Conservation (phyloP, 2,113 vertebrate species). For the Leucosticte australis region DNA sequence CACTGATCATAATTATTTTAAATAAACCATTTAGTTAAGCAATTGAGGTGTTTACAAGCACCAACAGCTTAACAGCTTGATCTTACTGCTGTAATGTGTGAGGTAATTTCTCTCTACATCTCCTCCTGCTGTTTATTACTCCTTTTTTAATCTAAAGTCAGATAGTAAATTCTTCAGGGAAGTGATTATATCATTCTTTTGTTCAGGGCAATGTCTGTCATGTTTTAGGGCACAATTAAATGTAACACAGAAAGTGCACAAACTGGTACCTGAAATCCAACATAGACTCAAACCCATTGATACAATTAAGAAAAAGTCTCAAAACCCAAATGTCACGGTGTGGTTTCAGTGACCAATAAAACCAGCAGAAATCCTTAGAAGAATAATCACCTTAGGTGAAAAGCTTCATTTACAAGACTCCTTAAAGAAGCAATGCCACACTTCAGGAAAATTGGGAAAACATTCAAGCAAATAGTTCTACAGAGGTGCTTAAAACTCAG, state of each 20-base stretch:
- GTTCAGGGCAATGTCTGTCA: neutral
- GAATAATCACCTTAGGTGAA: neutral
- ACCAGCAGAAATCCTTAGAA: neutral
- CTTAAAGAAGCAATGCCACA: constrained; percentile 1
- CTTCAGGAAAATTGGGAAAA: neutral
- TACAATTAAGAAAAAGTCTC: neutral
- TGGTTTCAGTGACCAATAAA: constrained; percentile 13
- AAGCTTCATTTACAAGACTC: constrained; percentile 28
- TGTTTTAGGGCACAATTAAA: neutral
- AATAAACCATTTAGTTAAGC: constrained; percentile 52
- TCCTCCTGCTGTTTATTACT: constrained; percentile 59
- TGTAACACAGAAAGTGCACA: neutral
- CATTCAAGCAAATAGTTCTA: neutral
- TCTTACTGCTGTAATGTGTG: neutral
- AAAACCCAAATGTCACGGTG: neutral
- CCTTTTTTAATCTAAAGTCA: constrained; percentile 39
- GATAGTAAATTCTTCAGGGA: constrained; percentile 16
- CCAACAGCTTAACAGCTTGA: constrained; percentile 49
- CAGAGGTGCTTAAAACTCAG: constrained; percentile 37
- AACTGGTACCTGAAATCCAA: neutral
- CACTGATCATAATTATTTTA: constrained; percentile 59
- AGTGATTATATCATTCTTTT: constrained; percentile 2
- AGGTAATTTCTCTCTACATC: constrained; percentile 27
- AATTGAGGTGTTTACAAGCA: constrained; percentile 44
- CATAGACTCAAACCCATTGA: neutral